Evolutionary conservation across 2,113 vertebrate genomes (phyloP).

Genomic region (Corythornis cristatus): DNA sequence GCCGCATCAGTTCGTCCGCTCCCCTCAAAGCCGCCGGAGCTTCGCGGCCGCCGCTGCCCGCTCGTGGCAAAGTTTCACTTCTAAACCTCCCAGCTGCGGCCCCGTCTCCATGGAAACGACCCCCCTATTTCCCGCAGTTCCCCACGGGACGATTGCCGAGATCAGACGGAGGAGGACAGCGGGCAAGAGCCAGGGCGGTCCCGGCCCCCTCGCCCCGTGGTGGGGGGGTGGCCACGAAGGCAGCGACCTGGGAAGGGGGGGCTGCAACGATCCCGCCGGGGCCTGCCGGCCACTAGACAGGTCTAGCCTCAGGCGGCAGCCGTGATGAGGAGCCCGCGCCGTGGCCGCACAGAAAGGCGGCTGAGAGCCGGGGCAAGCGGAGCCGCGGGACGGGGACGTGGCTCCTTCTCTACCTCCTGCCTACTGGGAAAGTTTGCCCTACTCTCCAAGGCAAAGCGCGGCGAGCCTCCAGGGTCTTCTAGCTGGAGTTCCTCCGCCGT

Average conservation of each 20-base stretch:
- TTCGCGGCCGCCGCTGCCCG: not conserved
- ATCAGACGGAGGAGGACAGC: not conserved
- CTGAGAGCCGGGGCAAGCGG: no score
- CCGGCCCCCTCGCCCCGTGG: not conserved
- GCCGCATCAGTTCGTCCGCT: not conserved
- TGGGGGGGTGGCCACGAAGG: no score
- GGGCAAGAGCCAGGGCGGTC: not conserved
- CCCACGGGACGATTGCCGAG: not conserved
- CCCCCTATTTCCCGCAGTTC: not conserved
- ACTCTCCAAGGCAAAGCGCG: no score
- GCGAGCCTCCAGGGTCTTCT: not conserved
- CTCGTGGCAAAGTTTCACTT: constrained; percentile 1
- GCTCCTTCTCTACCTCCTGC: not conserved
- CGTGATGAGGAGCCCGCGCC: not conserved
- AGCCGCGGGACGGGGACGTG: not conserved
- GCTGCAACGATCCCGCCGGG: not conserved
- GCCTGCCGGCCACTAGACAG: not conserved
- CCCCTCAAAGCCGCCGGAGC: not conserved
- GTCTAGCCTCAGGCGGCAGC: not conserved
- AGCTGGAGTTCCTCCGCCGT: accelerated
- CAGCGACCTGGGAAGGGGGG: not conserved
- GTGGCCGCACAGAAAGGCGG: not conserved
- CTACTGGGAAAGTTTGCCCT: not conserved
- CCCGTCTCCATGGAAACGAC: not conserved
- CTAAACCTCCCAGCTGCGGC: not conserved